phyloP scores from a whole-genome alignment of 1,140 invertebrate genomes.

The Latrodectus geometricus region DNA sequence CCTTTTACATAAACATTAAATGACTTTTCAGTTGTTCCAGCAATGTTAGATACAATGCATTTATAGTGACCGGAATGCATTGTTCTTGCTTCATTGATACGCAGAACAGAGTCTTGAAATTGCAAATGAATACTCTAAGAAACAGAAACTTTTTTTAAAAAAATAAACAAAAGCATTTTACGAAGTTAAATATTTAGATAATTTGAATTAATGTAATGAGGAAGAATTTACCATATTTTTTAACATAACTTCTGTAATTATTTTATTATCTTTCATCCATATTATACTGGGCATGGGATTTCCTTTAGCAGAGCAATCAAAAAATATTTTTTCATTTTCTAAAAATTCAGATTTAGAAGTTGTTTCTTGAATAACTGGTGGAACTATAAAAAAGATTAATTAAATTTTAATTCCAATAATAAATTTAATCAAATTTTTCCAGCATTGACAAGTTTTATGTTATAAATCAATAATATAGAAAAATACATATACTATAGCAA shows the following conservation, averaged over 20 bases:
- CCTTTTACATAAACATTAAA: slow-evolving; percentile 77
- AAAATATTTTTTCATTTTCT: slow-evolving; percentile 35
- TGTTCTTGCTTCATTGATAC: slow-evolving; percentile 18
- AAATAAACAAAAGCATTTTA: not conserved
- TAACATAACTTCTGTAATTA: slow-evolving; percentile 11
- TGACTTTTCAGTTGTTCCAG: slow-evolving; percentile 76
- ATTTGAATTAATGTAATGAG: not conserved
- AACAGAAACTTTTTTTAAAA: not conserved
- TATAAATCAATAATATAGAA: no score
- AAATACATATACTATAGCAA: no score
- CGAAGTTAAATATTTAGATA: not conserved
- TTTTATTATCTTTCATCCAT: slow-evolving; percentile 68
- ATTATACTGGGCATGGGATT: slow-evolving; percentile 70
- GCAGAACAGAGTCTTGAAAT: not conserved
- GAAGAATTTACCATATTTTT: slow-evolving; percentile 30
- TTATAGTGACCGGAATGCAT: slow-evolving; percentile 70
- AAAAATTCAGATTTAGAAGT: slow-evolving; percentile 30
- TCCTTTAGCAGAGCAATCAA: slow-evolving; percentile 60
- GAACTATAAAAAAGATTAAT: not conserved
- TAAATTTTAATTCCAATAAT: no score
- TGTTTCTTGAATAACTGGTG: slow-evolving; percentile 36
- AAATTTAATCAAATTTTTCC: no score
- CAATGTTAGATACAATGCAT: slow-evolving; percentile 76
- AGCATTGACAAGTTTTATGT: no score
- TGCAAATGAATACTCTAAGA: slow-evolving; percentile 36